Conservation (phyloP, 1,140 invertebrate genomes). For the Paraescarpia echinospica region DNA sequence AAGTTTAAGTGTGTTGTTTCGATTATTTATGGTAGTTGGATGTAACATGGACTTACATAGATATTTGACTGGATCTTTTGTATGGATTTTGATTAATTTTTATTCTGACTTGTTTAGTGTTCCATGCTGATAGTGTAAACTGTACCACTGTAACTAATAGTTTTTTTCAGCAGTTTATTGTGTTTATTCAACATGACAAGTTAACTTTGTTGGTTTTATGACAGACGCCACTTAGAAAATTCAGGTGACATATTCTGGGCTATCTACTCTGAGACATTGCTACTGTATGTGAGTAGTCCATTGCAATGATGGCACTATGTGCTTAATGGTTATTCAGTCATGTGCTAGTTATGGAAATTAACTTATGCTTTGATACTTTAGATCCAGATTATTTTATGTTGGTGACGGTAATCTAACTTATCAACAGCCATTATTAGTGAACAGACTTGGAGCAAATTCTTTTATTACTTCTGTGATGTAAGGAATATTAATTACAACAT, state of each 20-base stretch:
- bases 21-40: neutral
- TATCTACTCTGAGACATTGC: neutral
- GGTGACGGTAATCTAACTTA: neutral
- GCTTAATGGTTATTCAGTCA: neutral
- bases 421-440: neutral
- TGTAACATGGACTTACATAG: neutral
- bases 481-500: neutral
- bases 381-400: neutral
- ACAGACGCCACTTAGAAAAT: constrained; percentile 1
- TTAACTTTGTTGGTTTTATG: neutral
- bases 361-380: neutral
- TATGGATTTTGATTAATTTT: neutral
- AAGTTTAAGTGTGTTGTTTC: too few species aligned
- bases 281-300: too few species aligned
- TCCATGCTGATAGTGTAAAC: neutral
- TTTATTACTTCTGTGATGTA: neutral
- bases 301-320: neutral
- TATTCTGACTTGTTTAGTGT: neutral
- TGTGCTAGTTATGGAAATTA: neutral
- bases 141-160: neutral
- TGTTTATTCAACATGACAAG: neutral
- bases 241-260: neutral
- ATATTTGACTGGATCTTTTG: neutral
- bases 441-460: neutral
- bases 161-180: neutral